Conservation (phyloP, 2,888 invertebrate genomes). For the Cynaeus angustus region DNA sequence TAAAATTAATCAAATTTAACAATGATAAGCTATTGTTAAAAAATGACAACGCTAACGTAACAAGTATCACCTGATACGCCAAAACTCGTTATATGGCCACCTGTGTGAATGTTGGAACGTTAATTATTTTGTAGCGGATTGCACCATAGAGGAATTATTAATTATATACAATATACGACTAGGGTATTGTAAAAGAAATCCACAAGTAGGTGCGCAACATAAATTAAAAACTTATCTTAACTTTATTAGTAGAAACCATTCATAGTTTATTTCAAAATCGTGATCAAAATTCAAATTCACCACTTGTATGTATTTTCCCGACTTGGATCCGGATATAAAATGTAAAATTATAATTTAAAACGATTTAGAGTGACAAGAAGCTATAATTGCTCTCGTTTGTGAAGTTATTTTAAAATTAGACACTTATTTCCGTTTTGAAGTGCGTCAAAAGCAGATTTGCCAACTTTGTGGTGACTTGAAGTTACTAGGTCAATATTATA, state of each 20-base stretch:
- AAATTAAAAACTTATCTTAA: no score
- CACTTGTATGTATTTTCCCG: no score
- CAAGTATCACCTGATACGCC: slow-evolving; percentile 2
- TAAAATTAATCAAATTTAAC: slow-evolving; percentile 1
- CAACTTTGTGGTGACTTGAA: slow-evolving; percentile 1
- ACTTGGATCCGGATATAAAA: no score
- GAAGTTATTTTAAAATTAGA: slow-evolving; percentile 23
- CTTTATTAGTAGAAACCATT: no score
- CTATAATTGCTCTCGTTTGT: neutral
- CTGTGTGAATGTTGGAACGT: slow-evolving; percentile 1
- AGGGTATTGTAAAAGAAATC: no score
- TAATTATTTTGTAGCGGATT: slow-evolving; percentile 3
- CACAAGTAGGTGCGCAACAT: no score
- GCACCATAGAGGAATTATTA: slow-evolving; percentile 4
- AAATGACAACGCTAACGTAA: slow-evolving; percentile 5
- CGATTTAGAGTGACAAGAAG: neutral
- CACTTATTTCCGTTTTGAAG: slow-evolving; percentile 25
- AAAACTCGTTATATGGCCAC: slow-evolving; percentile 4
- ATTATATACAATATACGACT: neutral
- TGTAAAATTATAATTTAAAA: no score
- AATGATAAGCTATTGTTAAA: neutral
- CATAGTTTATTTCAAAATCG: no score
- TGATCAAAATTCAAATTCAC: no score
- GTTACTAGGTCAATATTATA: slow-evolving; percentile 25
- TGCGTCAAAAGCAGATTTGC: slow-evolving; percentile 30